Percentiles rank a stretch among this genome's conserved stretches.
Evolutionary conservation across 2,797 vertebrate genomes (phyloP).

Genomic region (Xenops minutus): DNA sequence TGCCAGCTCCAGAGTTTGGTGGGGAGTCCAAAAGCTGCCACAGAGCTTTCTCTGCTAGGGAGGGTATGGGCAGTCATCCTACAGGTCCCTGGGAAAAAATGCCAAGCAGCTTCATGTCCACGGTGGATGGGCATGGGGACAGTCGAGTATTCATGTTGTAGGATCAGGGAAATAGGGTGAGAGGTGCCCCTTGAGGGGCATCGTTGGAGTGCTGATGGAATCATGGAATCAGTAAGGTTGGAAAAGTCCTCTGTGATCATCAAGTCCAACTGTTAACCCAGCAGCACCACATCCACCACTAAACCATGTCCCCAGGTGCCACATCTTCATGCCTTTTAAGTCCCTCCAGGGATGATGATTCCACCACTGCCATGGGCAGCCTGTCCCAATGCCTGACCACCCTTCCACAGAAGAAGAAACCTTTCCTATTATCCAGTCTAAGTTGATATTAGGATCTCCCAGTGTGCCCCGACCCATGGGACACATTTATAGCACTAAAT

Average conservation of each 20-base stretch:
- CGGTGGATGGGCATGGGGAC: neutral
- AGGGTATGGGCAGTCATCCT: neutral
- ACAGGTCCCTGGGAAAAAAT: neutral
- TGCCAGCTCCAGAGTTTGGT: rapidly evolving
- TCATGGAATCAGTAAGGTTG: neutral
- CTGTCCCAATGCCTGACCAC: neutral
- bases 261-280: neutral
- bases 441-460: neutral
- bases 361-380: neutral
- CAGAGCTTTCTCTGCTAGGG: neutral
- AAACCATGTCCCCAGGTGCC: neutral
- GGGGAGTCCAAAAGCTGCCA: neutral
- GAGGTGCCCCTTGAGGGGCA: neutral
- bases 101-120: neutral
- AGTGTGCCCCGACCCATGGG: rapidly evolving
- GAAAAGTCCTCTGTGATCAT: neutral
- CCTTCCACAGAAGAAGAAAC: neutral
- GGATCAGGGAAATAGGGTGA: neutral
- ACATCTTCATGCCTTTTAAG: neutral
- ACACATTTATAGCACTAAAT: neutral
- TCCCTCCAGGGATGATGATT: neutral
- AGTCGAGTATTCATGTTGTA: rapidly evolving
- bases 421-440: neutral
- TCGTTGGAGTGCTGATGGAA: neutral
- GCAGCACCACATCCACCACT: neutral